These are phyloP conservation scores for Panurus biarmicus DNA, from an alignment of 2,113 vertebrate genomes.

Conservation along the genomic window DNA sequence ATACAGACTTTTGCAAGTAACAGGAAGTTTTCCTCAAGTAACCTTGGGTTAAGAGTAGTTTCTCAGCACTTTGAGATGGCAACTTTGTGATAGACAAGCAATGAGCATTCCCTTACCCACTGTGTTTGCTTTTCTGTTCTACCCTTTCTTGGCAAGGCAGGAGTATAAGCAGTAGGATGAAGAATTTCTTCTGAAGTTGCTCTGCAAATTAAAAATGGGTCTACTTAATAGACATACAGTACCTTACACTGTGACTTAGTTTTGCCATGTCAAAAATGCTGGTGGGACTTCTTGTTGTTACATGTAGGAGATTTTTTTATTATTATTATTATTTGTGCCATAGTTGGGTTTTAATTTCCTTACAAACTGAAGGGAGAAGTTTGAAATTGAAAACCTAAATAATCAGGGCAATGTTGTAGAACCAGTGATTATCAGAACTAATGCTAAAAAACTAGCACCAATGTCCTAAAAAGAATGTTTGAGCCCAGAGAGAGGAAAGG, in stretches of 20 bases:
- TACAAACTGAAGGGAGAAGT: neutral
- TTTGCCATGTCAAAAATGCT: neutral
- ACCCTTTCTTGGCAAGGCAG: neutral
- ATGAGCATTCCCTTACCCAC: neutral
- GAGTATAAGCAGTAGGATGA: neutral
- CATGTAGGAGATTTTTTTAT: neutral
- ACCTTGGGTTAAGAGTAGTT: neutral
- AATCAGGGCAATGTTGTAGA: neutral
- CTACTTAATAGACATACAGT: neutral
- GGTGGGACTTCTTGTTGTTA: neutral
- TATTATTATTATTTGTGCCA: neutral
- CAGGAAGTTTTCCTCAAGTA: neutral
- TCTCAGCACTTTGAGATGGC: neutral
- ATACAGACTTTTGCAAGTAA: neutral
- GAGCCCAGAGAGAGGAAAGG: neutral
- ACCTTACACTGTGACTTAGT: neutral
- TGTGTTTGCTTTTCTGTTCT: neutral
- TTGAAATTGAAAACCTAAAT: neutral
- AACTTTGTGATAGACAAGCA: neutral
- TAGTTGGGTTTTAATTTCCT: neutral
- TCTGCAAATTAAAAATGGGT: neutral
- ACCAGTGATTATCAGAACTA: neutral
- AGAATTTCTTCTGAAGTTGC: neutral
- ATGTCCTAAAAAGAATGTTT: neutral
- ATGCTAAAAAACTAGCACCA: neutral